Percentiles rank a stretch among this genome's conserved stretches.
These are phyloP conservation scores for Trisateles emortualis DNA, from an alignment of 2,888 invertebrate species.

Conservation along the genomic window DNA sequence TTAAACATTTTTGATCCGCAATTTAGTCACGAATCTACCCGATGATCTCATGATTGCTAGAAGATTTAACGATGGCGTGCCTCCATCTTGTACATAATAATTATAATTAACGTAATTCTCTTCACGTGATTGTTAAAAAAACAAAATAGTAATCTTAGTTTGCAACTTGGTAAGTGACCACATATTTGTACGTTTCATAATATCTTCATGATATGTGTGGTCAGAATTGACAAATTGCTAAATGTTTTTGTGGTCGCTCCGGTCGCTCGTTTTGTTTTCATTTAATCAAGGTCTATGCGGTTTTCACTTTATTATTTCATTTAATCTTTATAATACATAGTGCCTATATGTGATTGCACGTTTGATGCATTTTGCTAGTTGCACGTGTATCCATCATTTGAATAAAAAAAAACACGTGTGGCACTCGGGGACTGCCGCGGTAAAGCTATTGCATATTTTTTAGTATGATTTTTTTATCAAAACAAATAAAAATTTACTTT, in stretches of 20 bases:
- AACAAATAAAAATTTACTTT: no score
- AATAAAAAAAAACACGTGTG: no score
- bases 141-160: constrained; percentile 1
- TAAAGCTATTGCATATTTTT: no score
- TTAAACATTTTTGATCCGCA: constrained; percentile 1
- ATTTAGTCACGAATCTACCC: constrained; percentile 1
- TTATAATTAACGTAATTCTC: background rate
- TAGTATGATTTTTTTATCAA: no score
- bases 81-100: background rate
- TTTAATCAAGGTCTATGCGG: constrained; percentile 7
- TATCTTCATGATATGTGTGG: constrained; percentile 2
- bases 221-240: constrained; percentile 3
- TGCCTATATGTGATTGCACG: no score
- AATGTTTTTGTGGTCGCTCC: constrained; percentile 3
- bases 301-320: background rate
- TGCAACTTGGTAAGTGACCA: background rate
- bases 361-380: background rate
- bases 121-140: constrained; percentile 3
- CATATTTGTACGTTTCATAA: background rate
- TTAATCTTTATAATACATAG: background rate
- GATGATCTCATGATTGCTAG: constrained; percentile 10
- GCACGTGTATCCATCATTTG: no score
- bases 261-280: background rate
- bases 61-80: background rate
- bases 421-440: no score